Evolutionary conservation across 2,113 vertebrate species (phyloP).

Genomic region (Passer montanus): DNA sequence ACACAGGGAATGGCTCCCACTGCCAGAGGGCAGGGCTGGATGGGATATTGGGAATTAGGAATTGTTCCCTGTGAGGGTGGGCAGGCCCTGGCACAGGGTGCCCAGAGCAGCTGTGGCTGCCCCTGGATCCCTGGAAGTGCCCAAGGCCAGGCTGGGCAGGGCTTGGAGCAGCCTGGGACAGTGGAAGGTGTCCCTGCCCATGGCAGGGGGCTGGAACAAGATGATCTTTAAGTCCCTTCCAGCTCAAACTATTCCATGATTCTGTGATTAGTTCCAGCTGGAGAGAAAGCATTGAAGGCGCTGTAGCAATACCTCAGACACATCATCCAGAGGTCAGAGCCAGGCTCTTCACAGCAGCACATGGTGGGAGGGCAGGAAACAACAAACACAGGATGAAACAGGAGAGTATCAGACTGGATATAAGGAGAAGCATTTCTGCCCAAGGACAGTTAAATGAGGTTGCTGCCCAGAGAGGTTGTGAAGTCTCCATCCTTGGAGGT

Average conservation of each 20-base stretch:
- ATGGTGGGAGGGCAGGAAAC: background rate
- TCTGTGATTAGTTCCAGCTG: background rate
- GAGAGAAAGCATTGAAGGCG: background rate
- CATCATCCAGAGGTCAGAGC: background rate
- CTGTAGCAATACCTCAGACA: background rate
- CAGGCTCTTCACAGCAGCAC: background rate
- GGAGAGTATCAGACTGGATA: background rate
- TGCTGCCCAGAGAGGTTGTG: fast-evolving
- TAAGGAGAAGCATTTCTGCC: background rate
- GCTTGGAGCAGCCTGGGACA: fast-evolving
- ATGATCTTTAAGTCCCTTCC: background rate
- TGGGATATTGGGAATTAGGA: background rate
- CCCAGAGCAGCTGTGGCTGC: background rate
- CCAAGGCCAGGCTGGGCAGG: fast-evolving
- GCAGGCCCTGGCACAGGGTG: background rate
- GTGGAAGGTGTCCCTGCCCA: background rate
- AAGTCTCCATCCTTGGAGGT: background rate
- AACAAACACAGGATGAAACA: background rate
- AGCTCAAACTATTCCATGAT: background rate
- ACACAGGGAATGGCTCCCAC: background rate
- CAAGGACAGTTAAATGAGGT: background rate
- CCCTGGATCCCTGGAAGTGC: background rate
- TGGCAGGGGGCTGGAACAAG: fast-evolving
- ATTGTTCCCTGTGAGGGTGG: background rate
- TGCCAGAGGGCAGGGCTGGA: background rate